A percentile compares a stretch with the other conserved stretches of the same genome.
phyloP scores from a whole-genome alignment of 2,113 vertebrate genomes.

The Tenrec ecaudatus region DNA sequence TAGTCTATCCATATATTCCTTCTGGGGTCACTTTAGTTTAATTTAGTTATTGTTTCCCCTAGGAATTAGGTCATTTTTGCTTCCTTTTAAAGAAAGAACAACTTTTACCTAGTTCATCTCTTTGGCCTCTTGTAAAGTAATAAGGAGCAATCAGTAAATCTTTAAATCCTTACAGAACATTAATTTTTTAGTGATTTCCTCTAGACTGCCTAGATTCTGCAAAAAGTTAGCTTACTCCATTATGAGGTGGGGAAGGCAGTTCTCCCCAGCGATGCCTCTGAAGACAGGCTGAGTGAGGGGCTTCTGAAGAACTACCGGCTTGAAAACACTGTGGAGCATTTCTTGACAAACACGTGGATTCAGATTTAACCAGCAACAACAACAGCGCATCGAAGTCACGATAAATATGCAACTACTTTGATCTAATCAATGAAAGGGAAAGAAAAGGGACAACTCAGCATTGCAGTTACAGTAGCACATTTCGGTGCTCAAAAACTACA shows the following conservation, averaged over 20 bases:
- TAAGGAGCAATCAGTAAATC: not conserved
- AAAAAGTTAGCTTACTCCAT: not conserved
- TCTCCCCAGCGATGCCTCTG: not conserved
- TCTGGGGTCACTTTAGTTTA: not conserved
- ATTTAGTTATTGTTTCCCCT: not conserved
- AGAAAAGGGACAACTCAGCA: not conserved
- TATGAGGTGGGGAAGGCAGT: not conserved
- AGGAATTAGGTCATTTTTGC: not conserved
- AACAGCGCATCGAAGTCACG: not conserved
- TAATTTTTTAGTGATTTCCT: not conserved
- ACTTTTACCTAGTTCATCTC: not conserved
- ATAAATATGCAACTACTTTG: not conserved
- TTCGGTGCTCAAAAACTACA: not conserved
- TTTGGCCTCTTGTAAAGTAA: not conserved
- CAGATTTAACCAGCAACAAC: not conserved
- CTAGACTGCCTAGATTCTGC: not conserved
- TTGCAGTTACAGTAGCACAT: not conserved
- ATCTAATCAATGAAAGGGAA: slow-evolving; percentile 20
- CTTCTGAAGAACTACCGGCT: not conserved
- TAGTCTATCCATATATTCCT: not conserved
- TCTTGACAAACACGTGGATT: not conserved
- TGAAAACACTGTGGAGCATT: not conserved
- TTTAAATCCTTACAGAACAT: not conserved
- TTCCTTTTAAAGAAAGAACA: not conserved
- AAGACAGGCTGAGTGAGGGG: not conserved